Evolutionary conservation across 2,888 invertebrate genomes (phyloP).

Genomic region (Eudemis profundana): DNA sequence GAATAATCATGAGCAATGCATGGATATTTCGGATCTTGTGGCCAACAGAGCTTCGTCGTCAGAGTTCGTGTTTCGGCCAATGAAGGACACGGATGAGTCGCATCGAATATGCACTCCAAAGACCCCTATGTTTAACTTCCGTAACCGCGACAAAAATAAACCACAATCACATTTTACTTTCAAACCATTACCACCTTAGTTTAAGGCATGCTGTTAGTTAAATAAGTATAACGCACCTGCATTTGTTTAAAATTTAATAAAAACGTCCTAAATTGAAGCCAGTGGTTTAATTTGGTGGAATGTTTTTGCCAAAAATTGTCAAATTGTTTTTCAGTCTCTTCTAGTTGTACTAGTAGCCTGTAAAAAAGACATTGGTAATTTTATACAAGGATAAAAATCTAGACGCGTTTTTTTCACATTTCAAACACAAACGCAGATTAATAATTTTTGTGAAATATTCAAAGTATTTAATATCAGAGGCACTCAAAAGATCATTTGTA

Average conservation of each 20-base stretch:
- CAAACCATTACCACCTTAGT: slow-evolving; percentile 66
- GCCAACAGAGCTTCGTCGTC: slow-evolving; percentile 67
- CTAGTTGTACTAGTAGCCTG: slow-evolving; percentile 95
- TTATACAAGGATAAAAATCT: slow-evolving; percentile 1
- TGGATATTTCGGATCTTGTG: slow-evolving; percentile 78
- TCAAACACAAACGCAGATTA: too few relatives aligned
- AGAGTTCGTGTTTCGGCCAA: slow-evolving; percentile 74
- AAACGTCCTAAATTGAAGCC: slow-evolving; percentile 95
- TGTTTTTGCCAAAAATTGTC: slow-evolving; percentile 98
- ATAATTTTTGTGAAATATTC: too few relatives aligned
- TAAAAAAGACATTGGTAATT: slow-evolving; percentile 56
- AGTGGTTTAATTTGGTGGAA: slow-evolving; percentile 94
- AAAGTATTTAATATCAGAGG: too few relatives aligned
- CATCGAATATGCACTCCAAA: slow-evolving; percentile 69
- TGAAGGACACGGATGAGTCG: slow-evolving; percentile 66
- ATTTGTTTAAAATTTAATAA: slow-evolving; percentile 97
- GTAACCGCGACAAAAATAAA: slow-evolving; percentile 64
- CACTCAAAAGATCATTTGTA: too few relatives aligned
- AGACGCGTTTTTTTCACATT: too few relatives aligned
- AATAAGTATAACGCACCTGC: slow-evolving; percentile 82
- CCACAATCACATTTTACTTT: slow-evolving; percentile 69
- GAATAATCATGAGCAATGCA: slow-evolving; percentile 68
- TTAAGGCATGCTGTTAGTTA: slow-evolving; percentile 33
- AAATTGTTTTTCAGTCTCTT: slow-evolving; percentile 97
- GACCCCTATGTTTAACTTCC: slow-evolving; percentile 78